phyloP scores from a whole-genome alignment of 2,797 vertebrate genomes.

The Diceros bicornis region DNA sequence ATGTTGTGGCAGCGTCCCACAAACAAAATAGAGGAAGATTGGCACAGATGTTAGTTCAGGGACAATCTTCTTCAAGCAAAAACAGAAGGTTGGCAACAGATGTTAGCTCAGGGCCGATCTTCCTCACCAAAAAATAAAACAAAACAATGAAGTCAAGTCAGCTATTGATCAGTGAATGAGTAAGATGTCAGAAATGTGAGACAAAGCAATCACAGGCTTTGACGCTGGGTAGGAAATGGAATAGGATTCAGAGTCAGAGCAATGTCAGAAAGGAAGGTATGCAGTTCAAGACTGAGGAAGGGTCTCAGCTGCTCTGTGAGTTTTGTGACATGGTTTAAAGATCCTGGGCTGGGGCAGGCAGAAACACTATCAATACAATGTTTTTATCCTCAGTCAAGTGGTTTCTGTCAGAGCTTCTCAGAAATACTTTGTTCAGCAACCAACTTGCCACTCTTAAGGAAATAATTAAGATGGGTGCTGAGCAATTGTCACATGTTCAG shows the following conservation, averaged over 20 bases:
- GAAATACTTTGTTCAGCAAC: slow-evolving; percentile 72
- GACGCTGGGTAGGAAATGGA: background rate
- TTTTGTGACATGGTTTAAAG: background rate
- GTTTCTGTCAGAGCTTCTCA: slow-evolving; percentile 75
- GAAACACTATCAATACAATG: background rate
- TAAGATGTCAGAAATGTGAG: background rate
- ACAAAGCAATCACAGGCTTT: background rate
- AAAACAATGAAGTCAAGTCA: background rate
- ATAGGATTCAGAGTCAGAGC: background rate
- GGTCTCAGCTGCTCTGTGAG: too few species aligned
- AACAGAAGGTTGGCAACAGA: too few species aligned
- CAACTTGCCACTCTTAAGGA: slow-evolving; percentile 69
- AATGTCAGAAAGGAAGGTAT: background rate
- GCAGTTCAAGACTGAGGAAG: background rate
- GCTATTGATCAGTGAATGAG: background rate
- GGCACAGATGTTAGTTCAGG: too few species aligned
- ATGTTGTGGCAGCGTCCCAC: too few species aligned
- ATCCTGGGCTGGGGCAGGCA: too few species aligned
- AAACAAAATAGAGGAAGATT: too few species aligned
- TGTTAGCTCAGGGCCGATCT: too few species aligned
- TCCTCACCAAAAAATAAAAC: too few species aligned
- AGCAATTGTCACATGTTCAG: slow-evolving; percentile 71
- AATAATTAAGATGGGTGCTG: slow-evolving; percentile 79
- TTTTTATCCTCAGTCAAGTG: background rate
- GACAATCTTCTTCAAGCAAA: too few species aligned